A percentile compares a stretch with the other conserved stretches of the same genome.
Evolutionary conservation across 2,797 vertebrate species (phyloP).

Genomic region (Gymnopithys bicolor): DNA sequence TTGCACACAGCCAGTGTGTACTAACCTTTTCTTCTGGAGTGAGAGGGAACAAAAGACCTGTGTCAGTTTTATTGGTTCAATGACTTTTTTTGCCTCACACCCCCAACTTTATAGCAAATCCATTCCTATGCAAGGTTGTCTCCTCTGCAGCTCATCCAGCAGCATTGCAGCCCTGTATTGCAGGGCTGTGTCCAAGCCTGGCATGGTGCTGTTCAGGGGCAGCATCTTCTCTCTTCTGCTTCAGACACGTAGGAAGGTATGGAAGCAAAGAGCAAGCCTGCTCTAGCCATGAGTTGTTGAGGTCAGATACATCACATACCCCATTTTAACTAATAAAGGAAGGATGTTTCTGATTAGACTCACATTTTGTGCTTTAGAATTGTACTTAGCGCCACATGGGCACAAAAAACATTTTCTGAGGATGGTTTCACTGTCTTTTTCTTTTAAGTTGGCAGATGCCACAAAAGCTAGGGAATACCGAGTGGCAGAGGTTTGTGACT

Average conservation of each 20-base stretch:
- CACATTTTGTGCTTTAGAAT: background rate
- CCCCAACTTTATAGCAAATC: background rate
- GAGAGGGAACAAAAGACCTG: background rate
- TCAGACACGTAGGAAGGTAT: background rate
- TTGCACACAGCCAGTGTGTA: accelerated
- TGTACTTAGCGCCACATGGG: background rate
- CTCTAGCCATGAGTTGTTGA: background rate
- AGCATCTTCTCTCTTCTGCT: constrained; percentile 28
- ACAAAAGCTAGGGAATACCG: constrained; percentile 19
- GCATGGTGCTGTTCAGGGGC: background rate
- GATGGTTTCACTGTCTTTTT: background rate
- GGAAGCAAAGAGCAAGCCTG: background rate
- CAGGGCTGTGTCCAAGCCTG: background rate
- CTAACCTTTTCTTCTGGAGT: background rate
- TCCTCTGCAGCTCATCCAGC: background rate
- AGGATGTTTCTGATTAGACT: background rate
- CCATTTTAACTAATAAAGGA: constrained; percentile 34
- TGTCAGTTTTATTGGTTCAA: background rate
- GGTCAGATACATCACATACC: background rate
- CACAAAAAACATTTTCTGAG: background rate
- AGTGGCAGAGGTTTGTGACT: background rate
- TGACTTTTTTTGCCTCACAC: background rate
- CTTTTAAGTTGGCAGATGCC: constrained; percentile 1
- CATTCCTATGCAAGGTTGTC: background rate
- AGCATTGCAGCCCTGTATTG: background rate